Evolutionary conservation across 2,888 invertebrate genomes (phyloP), one percentile per base, ranked within the genome.

Genomic region (Nomada ferruginata): DNA sequence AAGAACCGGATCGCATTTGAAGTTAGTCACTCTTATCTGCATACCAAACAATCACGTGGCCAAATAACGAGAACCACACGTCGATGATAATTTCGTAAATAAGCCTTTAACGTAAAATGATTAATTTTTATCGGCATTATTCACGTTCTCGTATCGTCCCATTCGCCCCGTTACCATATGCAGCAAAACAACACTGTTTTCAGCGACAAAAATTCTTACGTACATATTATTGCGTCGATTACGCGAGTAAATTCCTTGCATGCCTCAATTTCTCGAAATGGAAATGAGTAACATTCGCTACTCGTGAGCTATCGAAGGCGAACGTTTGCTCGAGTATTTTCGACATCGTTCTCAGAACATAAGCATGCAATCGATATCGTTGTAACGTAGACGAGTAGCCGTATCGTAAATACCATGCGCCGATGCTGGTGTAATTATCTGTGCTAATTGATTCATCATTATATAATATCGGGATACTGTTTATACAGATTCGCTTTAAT

Each of bases 401-500:
- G 13, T 61, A 36, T 64, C 29, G 29, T 53, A 64, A 64, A 59
- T 59, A 59, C 7, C 23, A n/a, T 7, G 44, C 9, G 20, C 1
- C 52, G 26, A 42, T 29, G 44, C 20, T 60, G 10, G 18, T 20
- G 36, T 9, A 57, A 63, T 60, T 68, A 70, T 79, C 77, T 44
- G 59, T 53, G 68, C 64, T 79, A 76, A 79, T 79, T 79, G 64
- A 79, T 79, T 77, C 78, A 11, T 65, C 59, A 26, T 79, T 79
- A 77, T 60, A 42, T 79, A 79, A 79, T 77, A 42, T 0, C 55
- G 47, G 44, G 55, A 70, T 65, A 77, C 26, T 70, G 59, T 79
- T 79, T 77, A 70, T 15, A 53, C 59, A 59, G 78, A 70, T 59
- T 60, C 18, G 69, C 15, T 57, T 69, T 20, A n/a, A 52, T 52